Evolutionary conservation across 1,140 invertebrate species (phyloP).

Genomic region (Eumeta japonica): DNA sequence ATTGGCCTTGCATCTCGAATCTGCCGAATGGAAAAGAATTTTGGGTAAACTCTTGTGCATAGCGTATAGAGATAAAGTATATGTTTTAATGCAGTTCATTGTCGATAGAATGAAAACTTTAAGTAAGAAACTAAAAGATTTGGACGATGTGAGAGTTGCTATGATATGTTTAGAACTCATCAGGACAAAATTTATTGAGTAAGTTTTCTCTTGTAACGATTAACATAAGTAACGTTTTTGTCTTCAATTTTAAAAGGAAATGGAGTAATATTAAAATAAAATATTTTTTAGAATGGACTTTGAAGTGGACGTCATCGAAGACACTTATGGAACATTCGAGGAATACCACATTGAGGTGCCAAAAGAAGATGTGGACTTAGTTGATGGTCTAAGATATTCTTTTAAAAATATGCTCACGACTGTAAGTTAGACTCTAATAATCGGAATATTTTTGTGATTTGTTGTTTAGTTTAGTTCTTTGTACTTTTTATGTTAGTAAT

Average conservation of each 20-base stretch:
- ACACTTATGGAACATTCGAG: slow-evolving; percentile 73
- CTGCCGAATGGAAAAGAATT: slow-evolving; percentile 68
- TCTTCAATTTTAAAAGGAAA: neutral
- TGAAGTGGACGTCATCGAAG: slow-evolving; percentile 72
- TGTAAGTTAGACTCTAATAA: slow-evolving; percentile 41
- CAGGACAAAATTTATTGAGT: slow-evolving; percentile 69
- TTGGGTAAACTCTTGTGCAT: slow-evolving; percentile 63
- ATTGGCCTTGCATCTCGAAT: slow-evolving; percentile 67
- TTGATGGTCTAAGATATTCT: slow-evolving; percentile 73
- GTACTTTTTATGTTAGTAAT: slow-evolving; percentile 14
- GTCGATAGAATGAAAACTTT: slow-evolving; percentile 67
- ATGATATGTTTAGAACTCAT: slow-evolving; percentile 77
- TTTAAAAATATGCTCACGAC: slow-evolving; percentile 75
- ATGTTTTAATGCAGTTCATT: slow-evolving; percentile 68
- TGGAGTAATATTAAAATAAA: neutral
- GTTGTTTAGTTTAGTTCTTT: slow-evolving; percentile 9
- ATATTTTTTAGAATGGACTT: slow-evolving; percentile 66
- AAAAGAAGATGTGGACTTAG: slow-evolving; percentile 75
- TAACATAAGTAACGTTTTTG: neutral
- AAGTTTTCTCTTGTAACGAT: slow-evolving; percentile 11
- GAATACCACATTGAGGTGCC: slow-evolving; percentile 72
- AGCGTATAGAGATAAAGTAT: slow-evolving; percentile 65
- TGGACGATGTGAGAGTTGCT: slow-evolving; percentile 71
- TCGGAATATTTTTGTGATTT: neutral
- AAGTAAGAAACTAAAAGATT: slow-evolving; percentile 65